phyloP scores from a whole-genome alignment of 2,797 vertebrate genomes.

The Lacerta bilineata region DNA sequence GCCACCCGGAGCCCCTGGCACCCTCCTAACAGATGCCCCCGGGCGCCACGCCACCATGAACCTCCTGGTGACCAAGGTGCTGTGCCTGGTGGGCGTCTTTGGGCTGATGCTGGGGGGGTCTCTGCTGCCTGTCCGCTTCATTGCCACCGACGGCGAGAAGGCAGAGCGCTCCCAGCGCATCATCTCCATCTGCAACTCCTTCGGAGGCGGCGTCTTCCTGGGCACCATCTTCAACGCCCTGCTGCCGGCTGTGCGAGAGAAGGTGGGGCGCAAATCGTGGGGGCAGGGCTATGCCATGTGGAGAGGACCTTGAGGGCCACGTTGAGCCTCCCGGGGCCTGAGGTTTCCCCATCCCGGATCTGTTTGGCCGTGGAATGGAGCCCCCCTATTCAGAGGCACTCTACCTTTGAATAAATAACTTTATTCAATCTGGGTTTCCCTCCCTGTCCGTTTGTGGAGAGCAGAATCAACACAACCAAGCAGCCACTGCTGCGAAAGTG shows the following conservation, averaged over 20 bases:
- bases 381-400: no score
- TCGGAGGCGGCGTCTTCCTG: constrained; percentile 93
- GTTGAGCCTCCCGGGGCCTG: background rate
- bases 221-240: constrained; percentile 94
- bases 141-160: constrained; percentile 85
- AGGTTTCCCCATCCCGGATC: background rate
- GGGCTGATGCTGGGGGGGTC: constrained; percentile 88
- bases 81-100: constrained; percentile 88
- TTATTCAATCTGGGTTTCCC: no score
- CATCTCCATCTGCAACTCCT: constrained; percentile 88
- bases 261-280: constrained; percentile 74
- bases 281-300: no score
- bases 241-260: constrained; percentile 83
- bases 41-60: constrained; percentile 75
- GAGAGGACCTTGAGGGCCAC: no score
- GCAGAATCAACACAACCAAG: no score
- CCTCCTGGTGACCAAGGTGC: constrained; percentile 86
- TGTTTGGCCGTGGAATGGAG: no score
- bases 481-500: no score
- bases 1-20: background rate
- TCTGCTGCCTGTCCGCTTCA: constrained; percentile 88
- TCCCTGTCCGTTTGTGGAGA: no score
- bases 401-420: no score
- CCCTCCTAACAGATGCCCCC: background rate
- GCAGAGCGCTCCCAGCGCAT: constrained; percentile 80